Base-by-base conservation (phyloP, 2,888 invertebrate species). In the Tinea pellionella region DNA sequence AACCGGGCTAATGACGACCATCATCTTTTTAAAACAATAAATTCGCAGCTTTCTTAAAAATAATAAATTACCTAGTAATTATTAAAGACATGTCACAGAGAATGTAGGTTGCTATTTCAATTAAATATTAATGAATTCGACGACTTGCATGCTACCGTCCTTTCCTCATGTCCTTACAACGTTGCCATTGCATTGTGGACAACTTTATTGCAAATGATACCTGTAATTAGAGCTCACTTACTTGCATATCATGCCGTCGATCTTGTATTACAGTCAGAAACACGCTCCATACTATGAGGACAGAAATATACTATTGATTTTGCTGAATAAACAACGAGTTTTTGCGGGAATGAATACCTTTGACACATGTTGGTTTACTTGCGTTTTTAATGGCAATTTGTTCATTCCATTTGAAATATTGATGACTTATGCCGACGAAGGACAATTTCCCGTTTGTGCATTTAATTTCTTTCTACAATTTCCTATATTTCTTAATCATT, bases 121-220 rank as follows among this genome's bases (percentile, higher is more conserved):
- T 47, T 13, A 47, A 47, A 47, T 15, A 47, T 47, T 47, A 15
- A 47, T 47, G 15, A 47, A 47, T 47, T 47, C 16, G 12, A 13
- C 41, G 2, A 16, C 15, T 47, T 47, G 47, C 47, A 47, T 47
- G 16, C 6, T 2, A 47, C 47, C 47, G 13, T 47, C n/a, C 47
- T 47, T 47, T 47, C n/a, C 13, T 47, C 47, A 15, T 47, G 62
- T 67, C 67, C 67, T 69, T 64, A 63, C 66, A 67, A 68, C 62
- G 64, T 65, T 63, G 67, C 65, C 66, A 65, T 67, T 65, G 51
- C 66, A 65, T 67, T 65, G 51, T 71, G 70, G 71, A 74, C 76
- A 66, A 76, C 78, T 78, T 80, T 79, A 80, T 79, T 80, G 81
- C 78, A 68, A 84, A 77, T 78, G 86, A 86, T 82, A 86, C 80